Evolutionary conservation across 1,140 invertebrate genomes (phyloP).

Genomic region (Hylyphantes graminicola): DNA sequence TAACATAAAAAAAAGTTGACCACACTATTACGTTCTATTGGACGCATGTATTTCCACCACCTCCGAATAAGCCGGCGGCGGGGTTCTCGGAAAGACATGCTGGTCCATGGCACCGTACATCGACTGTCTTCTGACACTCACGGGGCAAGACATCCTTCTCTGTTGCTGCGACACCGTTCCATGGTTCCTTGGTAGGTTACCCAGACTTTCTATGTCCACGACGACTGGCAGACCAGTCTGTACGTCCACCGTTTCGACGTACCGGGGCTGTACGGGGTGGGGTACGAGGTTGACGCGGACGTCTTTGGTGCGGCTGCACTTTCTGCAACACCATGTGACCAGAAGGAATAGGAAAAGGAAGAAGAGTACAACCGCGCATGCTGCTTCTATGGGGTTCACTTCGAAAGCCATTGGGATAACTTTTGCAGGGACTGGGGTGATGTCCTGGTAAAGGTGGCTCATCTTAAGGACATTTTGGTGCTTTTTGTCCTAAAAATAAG

Average conservation of each 20-base stretch:
- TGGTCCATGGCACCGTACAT: too few species aligned
- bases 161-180: not conserved
- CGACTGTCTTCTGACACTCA: not conserved
- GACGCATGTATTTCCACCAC: not conserved
- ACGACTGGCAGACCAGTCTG: slow-evolving; percentile 38
- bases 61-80: slow-evolving; percentile 20
- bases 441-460: too few species aligned
- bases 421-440: too few species aligned
- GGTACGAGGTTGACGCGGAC: not conserved
- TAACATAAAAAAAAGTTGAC: too few species aligned
- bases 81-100: not conserved
- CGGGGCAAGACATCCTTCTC: not conserved
- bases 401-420: not conserved
- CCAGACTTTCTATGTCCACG: not conserved
- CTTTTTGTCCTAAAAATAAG: too few species aligned
- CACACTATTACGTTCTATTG: not conserved
- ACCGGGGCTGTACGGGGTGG: not conserved
- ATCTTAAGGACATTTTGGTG: too few species aligned
- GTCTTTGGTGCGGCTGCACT: slow-evolving; percentile 1
- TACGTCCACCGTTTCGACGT: slow-evolving; percentile 31
- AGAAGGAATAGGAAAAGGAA: slow-evolving; percentile 5
- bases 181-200: not conserved
- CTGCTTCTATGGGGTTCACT: not conserved
- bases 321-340: slow-evolving; percentile 18
- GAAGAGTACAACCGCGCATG: not conserved